phyloP scores from a whole-genome alignment of 1,140 invertebrate species.

The Pseudomyrmex dendroicus region DNA sequence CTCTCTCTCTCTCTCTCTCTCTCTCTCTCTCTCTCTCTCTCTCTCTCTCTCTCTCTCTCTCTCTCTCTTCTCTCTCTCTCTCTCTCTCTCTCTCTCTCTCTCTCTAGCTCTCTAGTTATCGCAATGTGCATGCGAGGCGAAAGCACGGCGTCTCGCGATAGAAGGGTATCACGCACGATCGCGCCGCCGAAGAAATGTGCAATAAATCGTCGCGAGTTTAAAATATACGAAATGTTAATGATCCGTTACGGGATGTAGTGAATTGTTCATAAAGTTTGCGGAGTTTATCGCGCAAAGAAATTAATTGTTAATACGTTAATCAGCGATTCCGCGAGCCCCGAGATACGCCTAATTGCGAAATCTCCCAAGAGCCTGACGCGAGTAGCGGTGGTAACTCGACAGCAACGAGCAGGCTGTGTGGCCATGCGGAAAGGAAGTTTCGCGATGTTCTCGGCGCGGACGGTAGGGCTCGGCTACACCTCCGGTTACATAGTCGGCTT shows the following conservation, averaged over 20 bases:
- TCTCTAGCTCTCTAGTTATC: too few relatives aligned
- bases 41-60: too few relatives aligned
- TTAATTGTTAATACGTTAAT: slow-evolving; percentile 31
- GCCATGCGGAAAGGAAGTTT: slow-evolving; percentile 42
- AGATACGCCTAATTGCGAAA: slow-evolving; percentile 32
- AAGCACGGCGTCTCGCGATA: too few relatives aligned
- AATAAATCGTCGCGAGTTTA: background rate
- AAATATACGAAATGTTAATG: background rate
- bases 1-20: too few relatives aligned
- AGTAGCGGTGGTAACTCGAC: background rate
- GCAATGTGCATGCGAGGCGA: too few relatives aligned
- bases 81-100: too few relatives aligned
- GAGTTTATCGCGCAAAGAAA: background rate
- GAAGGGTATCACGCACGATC: too few relatives aligned
- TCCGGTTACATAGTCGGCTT: slow-evolving; percentile 31
- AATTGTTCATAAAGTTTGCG: background rate
- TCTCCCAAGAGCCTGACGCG: background rate
- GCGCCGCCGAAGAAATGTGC: too few relatives aligned
- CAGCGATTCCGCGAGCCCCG: background rate
- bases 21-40: too few relatives aligned
- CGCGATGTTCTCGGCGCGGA: slow-evolving; percentile 25
- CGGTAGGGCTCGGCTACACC: slow-evolving; percentile 8
- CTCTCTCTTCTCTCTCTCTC: too few relatives aligned
- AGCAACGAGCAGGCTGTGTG: background rate
- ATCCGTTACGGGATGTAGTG: background rate